Conservation (phyloP, 2,113 vertebrate species). For the Etheostoma spectabile region DNA sequence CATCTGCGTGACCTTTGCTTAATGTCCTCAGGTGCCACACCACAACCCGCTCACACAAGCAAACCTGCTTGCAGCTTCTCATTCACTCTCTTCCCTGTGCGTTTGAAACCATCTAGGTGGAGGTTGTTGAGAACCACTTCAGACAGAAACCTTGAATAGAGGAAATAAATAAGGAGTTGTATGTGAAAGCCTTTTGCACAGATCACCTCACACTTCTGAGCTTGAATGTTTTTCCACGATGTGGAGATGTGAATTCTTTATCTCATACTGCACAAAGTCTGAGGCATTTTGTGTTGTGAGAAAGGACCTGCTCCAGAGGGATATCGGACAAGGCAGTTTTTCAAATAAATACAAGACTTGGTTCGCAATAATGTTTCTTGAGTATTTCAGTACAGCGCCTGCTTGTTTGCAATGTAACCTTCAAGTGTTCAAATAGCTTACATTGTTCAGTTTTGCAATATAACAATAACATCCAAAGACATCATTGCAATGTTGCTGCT, state of each 20-base stretch:
- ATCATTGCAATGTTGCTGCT: constrained; percentile 23
- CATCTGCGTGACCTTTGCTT: constrained; percentile 79
- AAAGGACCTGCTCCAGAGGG: constrained; percentile 31
- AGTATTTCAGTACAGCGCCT: constrained; percentile 14
- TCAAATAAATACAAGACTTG: constrained; percentile 43
- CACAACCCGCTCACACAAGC: constrained; percentile 72
- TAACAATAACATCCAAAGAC: constrained; percentile 29
- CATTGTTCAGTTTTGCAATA: constrained; percentile 35
- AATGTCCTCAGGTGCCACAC: constrained; percentile 68
- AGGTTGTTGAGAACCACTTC: constrained; percentile 74
- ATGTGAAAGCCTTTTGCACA: constrained; percentile 58
- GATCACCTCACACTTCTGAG: constrained; percentile 48
- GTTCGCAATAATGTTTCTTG: constrained; percentile 19
- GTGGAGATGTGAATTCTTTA: constrained; percentile 63
- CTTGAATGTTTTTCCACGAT: constrained; percentile 48
- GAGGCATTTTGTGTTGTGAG: constrained; percentile 43
- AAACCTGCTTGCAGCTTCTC: constrained; percentile 75
- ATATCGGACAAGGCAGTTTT: constrained; percentile 38
- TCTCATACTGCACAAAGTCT: constrained; percentile 23
- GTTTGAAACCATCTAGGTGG: constrained; percentile 59
- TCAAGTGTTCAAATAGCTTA: constrained; percentile 34
- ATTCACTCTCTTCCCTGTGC: constrained; percentile 65
- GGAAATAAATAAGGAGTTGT: constrained; percentile 76
- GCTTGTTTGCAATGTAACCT: constrained; percentile 42
- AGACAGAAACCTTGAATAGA: constrained; percentile 67